Conservation (phyloP, 2,888 invertebrate species). For the Pimpla rufipes region DNA sequence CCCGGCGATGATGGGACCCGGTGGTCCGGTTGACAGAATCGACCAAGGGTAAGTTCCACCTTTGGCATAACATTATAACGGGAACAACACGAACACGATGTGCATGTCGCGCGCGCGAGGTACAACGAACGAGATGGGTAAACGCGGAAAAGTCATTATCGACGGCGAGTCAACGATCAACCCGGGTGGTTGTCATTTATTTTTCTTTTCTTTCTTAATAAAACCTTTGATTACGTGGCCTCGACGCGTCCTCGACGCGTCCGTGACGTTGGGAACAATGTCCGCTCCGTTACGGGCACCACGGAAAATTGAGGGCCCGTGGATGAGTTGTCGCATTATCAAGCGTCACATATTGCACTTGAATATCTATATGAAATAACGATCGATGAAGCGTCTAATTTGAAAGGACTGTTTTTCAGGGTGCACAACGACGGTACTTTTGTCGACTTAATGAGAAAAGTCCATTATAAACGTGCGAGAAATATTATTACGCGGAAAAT, state of each 20-base stretch:
- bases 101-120: not conserved
- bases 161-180: not conserved
- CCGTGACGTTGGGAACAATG: not conserved
- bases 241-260: no score
- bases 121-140: constrained; percentile 14
- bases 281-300: not conserved
- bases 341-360: not conserved
- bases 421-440: not conserved
- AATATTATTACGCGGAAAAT: not conserved
- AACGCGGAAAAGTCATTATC: constrained; percentile 1
- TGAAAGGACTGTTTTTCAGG: not conserved
- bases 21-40: constrained; percentile 92
- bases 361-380: not conserved
- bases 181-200: not conserved
- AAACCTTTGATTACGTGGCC: not conserved
- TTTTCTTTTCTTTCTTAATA: not conserved
- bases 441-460: constrained; percentile 1
- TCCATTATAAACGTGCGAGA: not conserved
- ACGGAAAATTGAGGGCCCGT: not conserved
- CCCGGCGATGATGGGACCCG: constrained; percentile 89
- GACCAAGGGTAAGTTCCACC: constrained; percentile 90
- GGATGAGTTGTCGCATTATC: not conserved
- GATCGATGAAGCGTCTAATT: constrained; percentile 10
- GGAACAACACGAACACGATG: constrained; percentile 26
- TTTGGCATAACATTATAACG: not conserved